Base-by-base conservation (phyloP, 2,113 vertebrate species). In the Eudyptes chrysolophus region DNA sequence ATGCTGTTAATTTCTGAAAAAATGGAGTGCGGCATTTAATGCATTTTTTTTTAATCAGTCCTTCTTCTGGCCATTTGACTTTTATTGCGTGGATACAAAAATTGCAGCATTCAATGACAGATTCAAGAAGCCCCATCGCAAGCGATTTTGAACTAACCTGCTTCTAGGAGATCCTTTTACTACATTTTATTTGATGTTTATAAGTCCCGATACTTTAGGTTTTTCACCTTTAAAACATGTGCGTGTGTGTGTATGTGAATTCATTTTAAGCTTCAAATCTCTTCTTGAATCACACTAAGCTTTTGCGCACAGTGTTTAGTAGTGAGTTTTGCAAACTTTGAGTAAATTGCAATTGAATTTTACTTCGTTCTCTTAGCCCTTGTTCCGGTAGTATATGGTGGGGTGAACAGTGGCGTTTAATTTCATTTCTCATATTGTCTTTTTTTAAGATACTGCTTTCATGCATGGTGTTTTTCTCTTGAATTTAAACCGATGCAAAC, bases 11-110 rank as follows among this genome's bases (percentile, higher is more conserved):
- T 25, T 75, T 55, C 25, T 54, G 69, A 40, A 46, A 68, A 46
- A 42, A 61, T 2, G 5, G n/a, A 74, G 13, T 11, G 25, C 1
- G 1, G 16, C 2, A 0, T 49, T 57, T 49, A 57, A 58, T 9
- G 9, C 66, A 15, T 6, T 30, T 48, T 57, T 36, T 80, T 55
- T 13, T 13, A n/a, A 55, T 72, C 29, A 3, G 10, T 55, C 58
- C 40, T 57, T 57, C n/a, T 20, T 40, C 40, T 20, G n/a, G 8
- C n/a, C 19, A 2, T 18, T 66, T 17, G 40, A 21, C 51, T 58
- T 58, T 58, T 51, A 20, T 49, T 42, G 30, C 0, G 6, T 51
- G 51, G 42, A 26, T 32, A 22, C 25, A 66, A 51, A 60, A 51
- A 32, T n/a, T 10, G 16, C 55, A 49, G 34, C 49, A 11, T 70